These are phyloP conservation scores for Tachysurus fulvidraco DNA, from an alignment of 2,113 vertebrate genomes.

Conservation along the genomic window DNA sequence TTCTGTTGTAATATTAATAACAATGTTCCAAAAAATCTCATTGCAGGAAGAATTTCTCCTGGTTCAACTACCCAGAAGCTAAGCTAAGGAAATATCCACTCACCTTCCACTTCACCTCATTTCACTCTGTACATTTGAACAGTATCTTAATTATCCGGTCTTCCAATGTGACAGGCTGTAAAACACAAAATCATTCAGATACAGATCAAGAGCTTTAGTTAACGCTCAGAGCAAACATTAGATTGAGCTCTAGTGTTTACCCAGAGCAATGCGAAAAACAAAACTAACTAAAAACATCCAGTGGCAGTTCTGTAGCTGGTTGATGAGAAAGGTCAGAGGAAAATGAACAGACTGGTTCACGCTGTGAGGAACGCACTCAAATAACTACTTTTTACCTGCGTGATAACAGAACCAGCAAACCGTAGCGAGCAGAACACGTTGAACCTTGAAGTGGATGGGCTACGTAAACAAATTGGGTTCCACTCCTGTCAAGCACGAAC, in stretches of 20 bases:
- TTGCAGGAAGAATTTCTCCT: neutral
- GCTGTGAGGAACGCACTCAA: neutral
- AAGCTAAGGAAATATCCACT: neutral
- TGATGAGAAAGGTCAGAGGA: neutral
- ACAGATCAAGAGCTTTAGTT: neutral
- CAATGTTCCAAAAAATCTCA: neutral
- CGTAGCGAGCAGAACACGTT: neutral
- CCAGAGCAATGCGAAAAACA: neutral
- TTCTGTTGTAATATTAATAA: conserved; percentile 29
- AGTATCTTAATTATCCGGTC: neutral
- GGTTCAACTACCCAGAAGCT: neutral
- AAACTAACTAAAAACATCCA: neutral
- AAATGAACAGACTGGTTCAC: neutral
- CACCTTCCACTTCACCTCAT: neutral
- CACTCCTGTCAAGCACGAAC: neutral
- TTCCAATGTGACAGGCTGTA: neutral
- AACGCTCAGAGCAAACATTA: neutral
- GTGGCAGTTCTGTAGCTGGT: neutral
- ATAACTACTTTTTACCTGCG: neutral
- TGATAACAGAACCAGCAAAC: neutral
- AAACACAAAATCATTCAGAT: neutral
- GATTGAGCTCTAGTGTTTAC: neutral
- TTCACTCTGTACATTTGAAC: neutral
- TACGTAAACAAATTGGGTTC: neutral
- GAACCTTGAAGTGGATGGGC: neutral